Conservation (phyloP, 2,113 vertebrate genomes). For the Melanerpes aurifrons region DNA sequence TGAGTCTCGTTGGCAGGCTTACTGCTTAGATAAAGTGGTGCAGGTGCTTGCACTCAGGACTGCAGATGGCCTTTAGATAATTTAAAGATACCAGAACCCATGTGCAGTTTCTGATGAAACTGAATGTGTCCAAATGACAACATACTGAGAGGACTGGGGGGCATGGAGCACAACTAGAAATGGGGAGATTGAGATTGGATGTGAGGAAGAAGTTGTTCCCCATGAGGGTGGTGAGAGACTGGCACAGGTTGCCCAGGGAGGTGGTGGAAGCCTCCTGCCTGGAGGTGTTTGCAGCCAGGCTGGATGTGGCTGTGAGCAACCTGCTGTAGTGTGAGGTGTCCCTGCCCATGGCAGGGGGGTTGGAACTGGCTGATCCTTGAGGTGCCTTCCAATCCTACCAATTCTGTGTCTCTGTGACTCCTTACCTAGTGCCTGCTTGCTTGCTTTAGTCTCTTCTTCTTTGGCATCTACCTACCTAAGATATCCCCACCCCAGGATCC, state of each 20-base stretch:
- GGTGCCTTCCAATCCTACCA: too few species aligned
- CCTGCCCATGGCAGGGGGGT: too few species aligned
- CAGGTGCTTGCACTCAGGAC: constrained; percentile 13
- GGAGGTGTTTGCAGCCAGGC: too few species aligned
- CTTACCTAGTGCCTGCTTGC: not conserved
- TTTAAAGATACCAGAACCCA: not conserved
- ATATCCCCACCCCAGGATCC: not conserved
- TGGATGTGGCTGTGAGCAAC: too few species aligned
- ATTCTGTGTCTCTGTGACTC: not conserved
- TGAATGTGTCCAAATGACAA: not conserved
- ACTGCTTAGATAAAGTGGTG: constrained; percentile 3
- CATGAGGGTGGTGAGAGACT: too few species aligned
- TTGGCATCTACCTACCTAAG: not conserved
- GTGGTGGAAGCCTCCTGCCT: too few species aligned
- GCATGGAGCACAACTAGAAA: too few species aligned
- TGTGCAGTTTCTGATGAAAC: not conserved
- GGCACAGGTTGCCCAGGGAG: too few species aligned
- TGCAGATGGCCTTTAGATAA: constrained; percentile 41
- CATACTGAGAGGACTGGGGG: not conserved
- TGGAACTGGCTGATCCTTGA: too few species aligned
- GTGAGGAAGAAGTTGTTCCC: too few species aligned
- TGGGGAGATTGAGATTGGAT: too few species aligned
- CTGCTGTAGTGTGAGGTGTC: too few species aligned
- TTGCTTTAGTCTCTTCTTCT: not conserved
- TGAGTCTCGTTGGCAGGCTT: constrained; percentile 22